Evolutionary conservation across 2,888 invertebrate species (phyloP).

Genomic region (Ormia ochracea): DNA sequence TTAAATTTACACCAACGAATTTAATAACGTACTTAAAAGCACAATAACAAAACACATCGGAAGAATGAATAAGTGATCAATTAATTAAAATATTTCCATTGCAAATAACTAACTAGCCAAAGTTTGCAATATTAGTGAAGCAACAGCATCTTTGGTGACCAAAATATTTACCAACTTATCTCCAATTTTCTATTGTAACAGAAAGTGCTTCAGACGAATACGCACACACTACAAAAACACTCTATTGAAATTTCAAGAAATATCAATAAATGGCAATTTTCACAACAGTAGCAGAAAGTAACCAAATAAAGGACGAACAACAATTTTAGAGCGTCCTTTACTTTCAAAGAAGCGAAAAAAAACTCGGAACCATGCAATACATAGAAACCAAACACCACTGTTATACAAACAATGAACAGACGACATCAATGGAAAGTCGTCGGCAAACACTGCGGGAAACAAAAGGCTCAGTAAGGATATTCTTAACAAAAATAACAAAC

Average conservation of each 20-base stretch:
- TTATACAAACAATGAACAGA: slow-evolving; percentile 43
- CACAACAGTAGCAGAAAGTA: background rate
- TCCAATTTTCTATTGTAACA: background rate
- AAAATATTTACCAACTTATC: slow-evolving; percentile 37
- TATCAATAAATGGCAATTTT: slow-evolving; percentile 29
- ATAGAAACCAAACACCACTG: background rate
- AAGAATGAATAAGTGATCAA: background rate
- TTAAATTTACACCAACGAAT: too few relatives aligned
- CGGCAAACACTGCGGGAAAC: slow-evolving; percentile 29
- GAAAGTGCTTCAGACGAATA: slow-evolving; percentile 29
- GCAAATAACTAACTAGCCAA: background rate
- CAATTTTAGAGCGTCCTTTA: slow-evolving; percentile 32
- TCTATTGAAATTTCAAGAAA: background rate
- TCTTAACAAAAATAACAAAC: slow-evolving; percentile 36
- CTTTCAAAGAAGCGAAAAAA: slow-evolving; percentile 17
- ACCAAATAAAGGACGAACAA: background rate
- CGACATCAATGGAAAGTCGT: background rate
- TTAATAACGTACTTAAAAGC: too few relatives aligned
- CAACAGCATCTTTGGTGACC: background rate
- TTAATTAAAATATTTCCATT: background rate
- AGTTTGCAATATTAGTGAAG: background rate
- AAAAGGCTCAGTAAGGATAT: slow-evolving; percentile 11
- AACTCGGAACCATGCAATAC: background rate
- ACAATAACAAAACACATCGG: background rate
- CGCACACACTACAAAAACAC: background rate